phyloP scores from a whole-genome alignment of 2,888 invertebrate species.

The Onchidella celtica region DNA sequence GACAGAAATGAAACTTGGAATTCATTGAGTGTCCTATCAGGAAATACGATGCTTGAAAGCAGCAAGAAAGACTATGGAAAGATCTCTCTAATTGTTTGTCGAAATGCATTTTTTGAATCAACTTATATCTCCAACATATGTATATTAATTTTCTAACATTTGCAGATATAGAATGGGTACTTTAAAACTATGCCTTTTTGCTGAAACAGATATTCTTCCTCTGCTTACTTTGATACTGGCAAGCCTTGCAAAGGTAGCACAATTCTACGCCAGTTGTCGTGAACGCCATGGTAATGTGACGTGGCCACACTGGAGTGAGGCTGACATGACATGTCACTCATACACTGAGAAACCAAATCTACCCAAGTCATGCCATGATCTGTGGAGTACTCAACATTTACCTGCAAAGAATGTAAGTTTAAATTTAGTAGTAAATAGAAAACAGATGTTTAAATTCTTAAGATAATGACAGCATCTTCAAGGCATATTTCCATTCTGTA shows the following conservation, averaged over 20 bases:
- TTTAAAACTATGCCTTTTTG: too few relatives aligned
- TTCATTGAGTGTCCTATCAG: too few relatives aligned
- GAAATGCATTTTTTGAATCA: too few relatives aligned
- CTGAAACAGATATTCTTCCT: too few relatives aligned
- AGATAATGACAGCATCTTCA: neutral
- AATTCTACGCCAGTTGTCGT: conserved; percentile 70
- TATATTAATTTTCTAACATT: too few relatives aligned
- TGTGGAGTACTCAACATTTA: conserved; percentile 76
- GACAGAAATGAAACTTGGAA: too few relatives aligned
- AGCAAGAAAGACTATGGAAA: too few relatives aligned
- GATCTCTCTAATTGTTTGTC: too few relatives aligned
- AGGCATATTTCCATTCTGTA: neutral
- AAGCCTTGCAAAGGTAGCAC: conserved; percentile 65
- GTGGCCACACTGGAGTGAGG: conserved; percentile 70
- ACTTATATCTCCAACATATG: too few relatives aligned
- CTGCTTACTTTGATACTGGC: conserved; percentile 68
- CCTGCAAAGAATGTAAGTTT: neutral
- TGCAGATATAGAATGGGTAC: too few relatives aligned
- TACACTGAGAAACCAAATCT: conserved; percentile 71
- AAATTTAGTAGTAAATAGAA: neutral
- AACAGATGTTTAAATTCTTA: neutral
- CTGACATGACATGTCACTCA: conserved; percentile 71
- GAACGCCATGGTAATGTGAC: conserved; percentile 71
- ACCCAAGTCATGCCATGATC: conserved; percentile 78
- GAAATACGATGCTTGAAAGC: too few relatives aligned